Base-by-base conservation (phyloP, 2,797 vertebrate species). In the Triplophysa yarkandensis region DNA sequence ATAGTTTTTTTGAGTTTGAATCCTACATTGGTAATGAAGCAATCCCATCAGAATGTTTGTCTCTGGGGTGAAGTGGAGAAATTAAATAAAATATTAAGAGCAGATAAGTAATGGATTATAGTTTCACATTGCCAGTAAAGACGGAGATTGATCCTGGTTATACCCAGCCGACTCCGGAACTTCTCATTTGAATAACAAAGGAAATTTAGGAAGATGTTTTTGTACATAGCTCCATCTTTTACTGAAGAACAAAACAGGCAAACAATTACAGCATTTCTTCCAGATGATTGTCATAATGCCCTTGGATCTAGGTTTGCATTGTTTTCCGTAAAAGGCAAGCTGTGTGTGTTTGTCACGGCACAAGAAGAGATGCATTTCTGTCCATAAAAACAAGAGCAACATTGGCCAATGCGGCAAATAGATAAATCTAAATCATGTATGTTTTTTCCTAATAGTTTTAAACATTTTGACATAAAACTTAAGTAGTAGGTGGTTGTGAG, bases 231-330 rank as follows among this genome's bases (percentile, higher is more conserved):
- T 32, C 27, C 14, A 3, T 57, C 6, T 57, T 57, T 8, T 17
- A 6, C 27, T 30, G 54, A 39, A 63, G 36, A 63, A 43, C 1
- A 14, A 52, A 54, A 3, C 52, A 27, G 4, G 5, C 27, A 62
- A 63, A 41, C 36, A 80, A 62, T 67, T 63, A 62, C 41, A 44
- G 41, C 60, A 77, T 78, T 73, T 70, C 64, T 76, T 70, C 61
- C 13, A 23, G 76, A 46, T 68, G 28, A 80, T 60, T 46, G 4
- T 54, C 46, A 9, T 9, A 30, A 63, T 69, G 32, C n/a, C 28
- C 57, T 27, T 61, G 13, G 28, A 32, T 60, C 17, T 36, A 25
- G 7, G 16, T 43, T 30, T 46, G 27, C 21, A 52, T 30, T 50
- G 44, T 32, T 78, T 55, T 28, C 36, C 32, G 39, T 73, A 70